A percentile compares a stretch with the other conserved stretches of the same genome.
phyloP scores from a whole-genome alignment of 2,113 vertebrate species.

The Caranx melampygus region DNA sequence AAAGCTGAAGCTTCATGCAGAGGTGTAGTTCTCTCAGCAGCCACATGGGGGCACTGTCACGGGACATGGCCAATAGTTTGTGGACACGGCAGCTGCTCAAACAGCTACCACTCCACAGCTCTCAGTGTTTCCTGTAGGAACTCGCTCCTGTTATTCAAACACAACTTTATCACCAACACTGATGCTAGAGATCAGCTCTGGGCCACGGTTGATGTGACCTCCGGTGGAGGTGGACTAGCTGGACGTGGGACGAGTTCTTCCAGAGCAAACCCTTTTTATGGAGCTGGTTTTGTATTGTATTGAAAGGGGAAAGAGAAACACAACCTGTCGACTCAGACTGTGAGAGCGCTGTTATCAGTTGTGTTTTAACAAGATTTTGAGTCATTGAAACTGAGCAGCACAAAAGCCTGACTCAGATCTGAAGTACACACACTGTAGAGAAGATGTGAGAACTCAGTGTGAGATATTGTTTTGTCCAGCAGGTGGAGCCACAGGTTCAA shows the following conservation, averaged over 20 bases:
- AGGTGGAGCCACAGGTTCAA: slow-evolving; percentile 35
- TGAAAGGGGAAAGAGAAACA: background rate
- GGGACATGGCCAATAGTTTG: background rate
- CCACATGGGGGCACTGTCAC: background rate
- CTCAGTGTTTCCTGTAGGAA: no score
- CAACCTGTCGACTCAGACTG: no score
- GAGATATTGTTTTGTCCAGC: slow-evolving; percentile 13
- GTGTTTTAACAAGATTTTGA: no score
- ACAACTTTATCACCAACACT: no score
- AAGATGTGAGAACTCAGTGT: background rate
- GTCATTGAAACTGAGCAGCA: no score
- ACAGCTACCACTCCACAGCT: no score
- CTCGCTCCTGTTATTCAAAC: no score
- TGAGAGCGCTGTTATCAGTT: no score
- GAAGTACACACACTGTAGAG: background rate
- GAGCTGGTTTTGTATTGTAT: no score
- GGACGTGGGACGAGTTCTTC: background rate
- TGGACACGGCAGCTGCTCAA: background rate
- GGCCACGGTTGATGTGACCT: background rate
- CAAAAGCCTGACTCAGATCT: background rate
- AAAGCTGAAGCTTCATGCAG: background rate
- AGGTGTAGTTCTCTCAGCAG: background rate
- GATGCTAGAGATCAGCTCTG: no score
- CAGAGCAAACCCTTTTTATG: no score
- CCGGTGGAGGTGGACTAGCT: background rate